These are phyloP conservation scores for Donacobius atricapilla DNA, from an alignment of 2,113 vertebrate species.

Conservation along the genomic window DNA sequence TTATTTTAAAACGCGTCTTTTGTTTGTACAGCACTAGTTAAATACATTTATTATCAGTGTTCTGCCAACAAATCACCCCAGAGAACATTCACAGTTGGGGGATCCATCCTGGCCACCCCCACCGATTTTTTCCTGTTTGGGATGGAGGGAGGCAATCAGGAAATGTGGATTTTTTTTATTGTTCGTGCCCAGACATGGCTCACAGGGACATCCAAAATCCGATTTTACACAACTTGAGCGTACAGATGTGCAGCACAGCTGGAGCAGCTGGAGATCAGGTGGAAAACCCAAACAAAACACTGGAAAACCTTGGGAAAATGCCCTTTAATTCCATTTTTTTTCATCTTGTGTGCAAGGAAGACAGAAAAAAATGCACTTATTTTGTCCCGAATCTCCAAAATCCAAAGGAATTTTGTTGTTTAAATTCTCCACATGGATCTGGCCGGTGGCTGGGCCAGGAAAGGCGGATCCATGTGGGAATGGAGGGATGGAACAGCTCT, in stretches of 20 bases:
- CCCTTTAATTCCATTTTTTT: background rate
- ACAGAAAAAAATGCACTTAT: background rate
- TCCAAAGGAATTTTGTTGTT: background rate
- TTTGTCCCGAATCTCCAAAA: background rate
- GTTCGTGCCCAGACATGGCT: background rate
- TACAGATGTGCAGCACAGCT: background rate
- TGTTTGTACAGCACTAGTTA: slow-evolving; percentile 38
- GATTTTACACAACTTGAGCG: accelerated
- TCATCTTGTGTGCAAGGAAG: background rate
- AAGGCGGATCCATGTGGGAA: background rate
- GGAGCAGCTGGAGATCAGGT: background rate
- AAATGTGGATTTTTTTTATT: background rate
- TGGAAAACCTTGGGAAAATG: background rate
- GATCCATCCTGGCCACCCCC: background rate
- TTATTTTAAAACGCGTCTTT: background rate
- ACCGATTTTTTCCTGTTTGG: background rate
- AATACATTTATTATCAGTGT: slow-evolving; percentile 55
- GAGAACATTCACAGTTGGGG: slow-evolving; percentile 49
- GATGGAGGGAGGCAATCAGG: background rate
- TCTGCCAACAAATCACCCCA: slow-evolving; percentile 17
- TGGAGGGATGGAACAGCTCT: background rate
- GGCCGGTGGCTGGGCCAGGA: background rate
- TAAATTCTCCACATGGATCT: background rate
- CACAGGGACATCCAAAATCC: background rate
- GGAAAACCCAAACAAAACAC: background rate